A percentile compares a stretch with the other conserved stretches of the same genome.
Conservation (phyloP, 1,140 invertebrate genomes). For the Copidosoma floridanum region DNA sequence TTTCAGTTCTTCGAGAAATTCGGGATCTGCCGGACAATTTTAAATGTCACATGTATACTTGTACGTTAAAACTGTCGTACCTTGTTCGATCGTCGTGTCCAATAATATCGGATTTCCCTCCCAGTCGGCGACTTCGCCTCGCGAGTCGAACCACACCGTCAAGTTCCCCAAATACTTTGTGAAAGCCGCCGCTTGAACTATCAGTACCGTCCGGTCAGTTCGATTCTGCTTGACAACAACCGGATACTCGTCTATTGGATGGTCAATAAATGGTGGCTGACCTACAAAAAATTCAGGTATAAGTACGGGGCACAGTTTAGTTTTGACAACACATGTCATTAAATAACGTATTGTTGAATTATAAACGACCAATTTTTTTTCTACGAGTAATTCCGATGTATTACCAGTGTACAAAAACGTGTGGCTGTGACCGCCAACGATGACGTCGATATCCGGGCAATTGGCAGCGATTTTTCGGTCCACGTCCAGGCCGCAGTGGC, state of each 20-base stretch:
- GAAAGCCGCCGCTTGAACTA: constrained; percentile 69
- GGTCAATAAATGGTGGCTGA: constrained; percentile 59
- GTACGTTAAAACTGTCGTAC: constrained; percentile 44
- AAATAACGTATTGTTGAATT: neutral
- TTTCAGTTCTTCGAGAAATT: constrained; percentile 57
- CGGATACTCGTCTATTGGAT: constrained; percentile 64
- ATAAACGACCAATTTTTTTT: too few relatives aligned
- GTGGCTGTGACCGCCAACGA: constrained; percentile 87
- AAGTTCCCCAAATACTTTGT: constrained; percentile 56
- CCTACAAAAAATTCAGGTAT: too few relatives aligned
- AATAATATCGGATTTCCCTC: constrained; percentile 76
- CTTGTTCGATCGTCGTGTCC: constrained; percentile 62
- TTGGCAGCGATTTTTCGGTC: constrained; percentile 69
- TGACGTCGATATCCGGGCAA: constrained; percentile 68
- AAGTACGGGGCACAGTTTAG: too few relatives aligned
- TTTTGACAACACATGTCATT: neutral
- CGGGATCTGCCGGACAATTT: constrained; percentile 48
- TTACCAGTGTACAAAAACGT: constrained; percentile 69
- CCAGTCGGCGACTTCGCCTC: constrained; percentile 68
- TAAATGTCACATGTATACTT: neutral
- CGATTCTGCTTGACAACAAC: constrained; percentile 61
- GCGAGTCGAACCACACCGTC: constrained; percentile 69
- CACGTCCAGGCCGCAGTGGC: constrained; percentile 73
- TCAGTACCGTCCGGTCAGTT: constrained; percentile 63
- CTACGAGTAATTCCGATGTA: neutral